Evolutionary conservation across 2,888 invertebrate genomes (phyloP), one percentile per base, ranked within the genome.

Genomic region (Erebia ligea): DNA sequence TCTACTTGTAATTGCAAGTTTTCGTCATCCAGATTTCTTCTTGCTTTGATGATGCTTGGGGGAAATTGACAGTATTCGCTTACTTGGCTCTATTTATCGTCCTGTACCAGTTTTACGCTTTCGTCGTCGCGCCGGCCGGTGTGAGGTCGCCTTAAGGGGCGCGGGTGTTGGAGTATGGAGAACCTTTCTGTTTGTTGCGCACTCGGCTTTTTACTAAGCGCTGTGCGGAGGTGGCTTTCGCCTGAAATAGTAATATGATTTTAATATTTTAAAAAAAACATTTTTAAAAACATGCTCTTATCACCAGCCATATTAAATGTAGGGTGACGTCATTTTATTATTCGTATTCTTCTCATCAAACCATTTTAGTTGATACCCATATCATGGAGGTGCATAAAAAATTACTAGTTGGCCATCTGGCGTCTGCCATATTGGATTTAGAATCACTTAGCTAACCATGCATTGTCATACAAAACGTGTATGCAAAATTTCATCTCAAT

Each of bases 141-240:
- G 74, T 82, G 81, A 0, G 89, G 85, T 62, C 90, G 83, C 13
- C 92, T 81, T 25, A 91, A 80, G 0, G 92, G 92, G 0, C 91
- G 85, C 15, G 92, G 88, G 70, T 92, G 90, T 70, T 90, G 92
- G 0, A 94, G 81, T 1, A 94, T 84, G 1, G 92, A 89, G 76
- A 93, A 93, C 17, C 87, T 80, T 68, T 93, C 93, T n/a, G 77
- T 82, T 52, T 87, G 86, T 40, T 81, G 86, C 2, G 80, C 80
- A 9, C 78, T 71, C 45, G 79, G 84, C 71, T 91, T 91, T 77
- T 91, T 92, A 78, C 83, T 85, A 2, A 93, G 78, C 0, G 93
- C 91, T 45, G 84, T 88, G 21, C 92, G 88, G 56, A 94, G 86
- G 75, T 93, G 93, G 50, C 89, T 90, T 75, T 94, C 93, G 42